Conservation (phyloP, 2,797 vertebrate genomes). For the Okamejei kenojei region DNA sequence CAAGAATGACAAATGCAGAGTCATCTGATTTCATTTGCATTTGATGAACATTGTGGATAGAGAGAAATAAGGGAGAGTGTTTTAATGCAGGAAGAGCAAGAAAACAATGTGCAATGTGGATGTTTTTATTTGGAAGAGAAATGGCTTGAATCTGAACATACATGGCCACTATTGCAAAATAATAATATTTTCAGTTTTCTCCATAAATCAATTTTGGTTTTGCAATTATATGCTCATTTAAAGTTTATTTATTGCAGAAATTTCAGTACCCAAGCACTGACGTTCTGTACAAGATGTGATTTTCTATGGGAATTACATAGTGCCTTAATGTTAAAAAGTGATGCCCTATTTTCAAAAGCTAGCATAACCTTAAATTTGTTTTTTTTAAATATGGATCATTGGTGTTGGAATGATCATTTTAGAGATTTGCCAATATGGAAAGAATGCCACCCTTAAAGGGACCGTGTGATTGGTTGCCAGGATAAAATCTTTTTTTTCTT, state of each 20-base stretch:
- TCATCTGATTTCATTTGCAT: no score
- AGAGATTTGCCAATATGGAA: not conserved
- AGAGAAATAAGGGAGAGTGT: not conserved
- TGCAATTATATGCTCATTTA: not conserved
- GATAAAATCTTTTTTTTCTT: slow-evolving; percentile 22
- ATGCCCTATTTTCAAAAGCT: not conserved
- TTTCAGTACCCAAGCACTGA: not conserved
- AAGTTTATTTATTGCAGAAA: not conserved
- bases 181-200: not conserved
- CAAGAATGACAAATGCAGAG: no score
- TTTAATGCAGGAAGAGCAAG: not conserved
- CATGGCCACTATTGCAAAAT: not conserved
- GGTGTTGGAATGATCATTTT: slow-evolving; percentile 7
- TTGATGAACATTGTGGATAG: no score
- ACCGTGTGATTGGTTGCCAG: slow-evolving; percentile 25
- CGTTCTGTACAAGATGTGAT: not conserved
- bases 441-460: slow-evolving; percentile 19
- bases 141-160: not conserved
- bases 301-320: not conserved
- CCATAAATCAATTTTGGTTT: not conserved
- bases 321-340: not conserved
- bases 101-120: not conserved
- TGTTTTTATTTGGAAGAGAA: not conserved
- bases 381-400: not conserved
- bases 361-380: not conserved